Conservation (phyloP, 2,797 vertebrate species). For the Eleutherodactylus coqui region DNA sequence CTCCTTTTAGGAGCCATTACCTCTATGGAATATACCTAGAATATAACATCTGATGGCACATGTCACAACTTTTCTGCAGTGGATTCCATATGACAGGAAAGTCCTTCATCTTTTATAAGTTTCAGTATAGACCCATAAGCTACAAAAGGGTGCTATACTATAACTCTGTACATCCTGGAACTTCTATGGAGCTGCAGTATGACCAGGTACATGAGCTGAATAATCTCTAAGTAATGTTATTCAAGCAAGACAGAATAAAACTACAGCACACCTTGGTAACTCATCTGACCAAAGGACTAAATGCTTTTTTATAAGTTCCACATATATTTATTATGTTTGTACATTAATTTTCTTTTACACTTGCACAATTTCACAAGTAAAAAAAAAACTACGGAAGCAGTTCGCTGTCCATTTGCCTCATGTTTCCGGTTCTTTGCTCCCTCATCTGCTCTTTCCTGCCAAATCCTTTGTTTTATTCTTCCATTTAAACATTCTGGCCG, state of each 20-base stretch:
- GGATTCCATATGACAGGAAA: too few relatives aligned
- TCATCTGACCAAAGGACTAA: not conserved
- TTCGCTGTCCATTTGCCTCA: constrained; percentile 1
- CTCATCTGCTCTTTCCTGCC: constrained; percentile 12
- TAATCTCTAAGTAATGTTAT: not conserved
- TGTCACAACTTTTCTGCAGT: too few relatives aligned
- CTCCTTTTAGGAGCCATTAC: too few relatives aligned
- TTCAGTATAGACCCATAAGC: too few relatives aligned
- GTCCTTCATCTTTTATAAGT: too few relatives aligned
- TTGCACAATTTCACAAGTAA: not conserved
- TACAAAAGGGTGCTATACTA: too few relatives aligned
- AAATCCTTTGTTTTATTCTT: constrained; percentile 51
- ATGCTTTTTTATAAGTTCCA: not conserved
- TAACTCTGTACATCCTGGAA: too few relatives aligned
- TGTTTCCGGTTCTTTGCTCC: constrained; percentile 14
- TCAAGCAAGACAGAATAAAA: not conserved
- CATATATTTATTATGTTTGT: not conserved
- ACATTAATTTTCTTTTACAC: not conserved
- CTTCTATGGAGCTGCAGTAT: too few relatives aligned
- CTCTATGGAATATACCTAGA: too few relatives aligned
- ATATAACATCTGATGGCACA: too few relatives aligned
- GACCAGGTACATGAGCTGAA: too few relatives aligned
- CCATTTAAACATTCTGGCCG: constrained; percentile 40
- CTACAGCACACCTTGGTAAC: not conserved
- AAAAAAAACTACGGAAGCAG: constrained; percentile 21